Percentiles rank a stretch among this genome's conserved stretches.
These are phyloP conservation scores for Stratiomys singularior DNA, from an alignment of 2,888 invertebrate genomes.

Conservation along the genomic window DNA sequence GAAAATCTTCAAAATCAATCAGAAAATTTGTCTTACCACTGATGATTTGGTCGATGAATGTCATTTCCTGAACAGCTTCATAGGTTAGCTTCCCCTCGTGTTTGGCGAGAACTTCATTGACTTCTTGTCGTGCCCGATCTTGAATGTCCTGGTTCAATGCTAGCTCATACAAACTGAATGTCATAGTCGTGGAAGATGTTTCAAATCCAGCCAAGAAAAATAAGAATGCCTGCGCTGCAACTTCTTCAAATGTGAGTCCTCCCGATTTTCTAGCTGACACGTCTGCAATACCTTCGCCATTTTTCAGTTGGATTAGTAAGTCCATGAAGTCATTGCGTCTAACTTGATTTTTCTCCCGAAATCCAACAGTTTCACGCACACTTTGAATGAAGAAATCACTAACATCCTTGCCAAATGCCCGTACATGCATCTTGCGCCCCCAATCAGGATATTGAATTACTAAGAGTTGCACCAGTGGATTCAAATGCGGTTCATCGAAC, in stretches of 20 bases:
- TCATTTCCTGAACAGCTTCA: conserved; percentile 66
- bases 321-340: conserved; percentile 68
- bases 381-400: conserved; percentile 58
- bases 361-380: conserved; percentile 62
- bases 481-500: conserved; percentile 6
- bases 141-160: not conserved
- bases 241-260: not conserved
- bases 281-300: conserved; percentile 13
- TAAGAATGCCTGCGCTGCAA: conserved; percentile 18
- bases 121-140: conserved; percentile 55
- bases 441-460: not conserved
- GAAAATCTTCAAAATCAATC: too few relatives aligned
- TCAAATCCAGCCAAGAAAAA: conserved; percentile 57
- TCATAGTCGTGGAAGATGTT: conserved; percentile 58
- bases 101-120: conserved; percentile 52
- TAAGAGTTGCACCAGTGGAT: not conserved
- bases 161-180: not conserved
- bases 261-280: not conserved
- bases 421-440: conserved; percentile 49
- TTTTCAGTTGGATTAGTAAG: conserved; percentile 66
- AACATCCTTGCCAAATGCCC: conserved; percentile 56
- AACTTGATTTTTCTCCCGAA: conserved; percentile 60
- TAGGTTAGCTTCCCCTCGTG: conserved; percentile 57
- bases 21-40: conserved; percentile 63
- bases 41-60: conserved; percentile 67